Conservation (phyloP, 2,113 vertebrate genomes). For the Geococcyx californianus region DNA sequence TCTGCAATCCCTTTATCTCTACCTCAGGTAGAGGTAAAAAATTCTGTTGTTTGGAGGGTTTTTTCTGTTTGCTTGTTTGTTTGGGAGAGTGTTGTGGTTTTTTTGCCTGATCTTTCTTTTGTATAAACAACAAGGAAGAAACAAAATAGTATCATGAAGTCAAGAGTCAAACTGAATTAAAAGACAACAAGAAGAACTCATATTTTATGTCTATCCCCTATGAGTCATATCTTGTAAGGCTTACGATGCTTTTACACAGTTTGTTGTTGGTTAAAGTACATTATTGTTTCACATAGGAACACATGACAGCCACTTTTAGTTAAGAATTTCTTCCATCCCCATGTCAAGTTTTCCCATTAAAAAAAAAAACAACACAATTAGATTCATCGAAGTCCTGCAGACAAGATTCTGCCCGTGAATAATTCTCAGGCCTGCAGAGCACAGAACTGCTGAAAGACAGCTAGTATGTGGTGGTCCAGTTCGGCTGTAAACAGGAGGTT, state of each 20-base stretch:
- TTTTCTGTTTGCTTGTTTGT: background rate
- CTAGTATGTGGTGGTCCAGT: slow-evolving; percentile 94
- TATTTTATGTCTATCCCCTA: slow-evolving; percentile 50
- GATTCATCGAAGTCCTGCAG: slow-evolving; percentile 37
- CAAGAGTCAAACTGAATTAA: slow-evolving; percentile 66
- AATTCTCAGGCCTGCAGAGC: slow-evolving; percentile 88
- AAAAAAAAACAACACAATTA: slow-evolving; percentile 17
- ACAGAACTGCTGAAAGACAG: slow-evolving; percentile 98
- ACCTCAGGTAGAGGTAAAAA: slow-evolving; percentile 9
- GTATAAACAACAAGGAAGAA: slow-evolving; percentile 33
- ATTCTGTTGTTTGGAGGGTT: background rate
- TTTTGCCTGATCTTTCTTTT: background rate
- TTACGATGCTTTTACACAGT: slow-evolving; percentile 45
- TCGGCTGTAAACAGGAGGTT: slow-evolving; percentile 98
- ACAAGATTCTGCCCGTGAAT: background rate
- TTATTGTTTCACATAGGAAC: slow-evolving; percentile 37
- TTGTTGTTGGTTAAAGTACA: slow-evolving; percentile 22
- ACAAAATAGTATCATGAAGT: slow-evolving; percentile 52
- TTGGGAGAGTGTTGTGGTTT: background rate
- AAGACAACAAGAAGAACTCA: slow-evolving; percentile 54
- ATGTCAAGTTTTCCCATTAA: slow-evolving; percentile 7
- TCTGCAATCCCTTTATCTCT: background rate
- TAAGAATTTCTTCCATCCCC: slow-evolving; percentile 53
- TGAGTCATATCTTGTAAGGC: slow-evolving; percentile 43
- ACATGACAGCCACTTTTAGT: slow-evolving; percentile 53